phyloP scores from a whole-genome alignment of 1,140 invertebrate species.

The Pogonognathellus flavescens region DNA sequence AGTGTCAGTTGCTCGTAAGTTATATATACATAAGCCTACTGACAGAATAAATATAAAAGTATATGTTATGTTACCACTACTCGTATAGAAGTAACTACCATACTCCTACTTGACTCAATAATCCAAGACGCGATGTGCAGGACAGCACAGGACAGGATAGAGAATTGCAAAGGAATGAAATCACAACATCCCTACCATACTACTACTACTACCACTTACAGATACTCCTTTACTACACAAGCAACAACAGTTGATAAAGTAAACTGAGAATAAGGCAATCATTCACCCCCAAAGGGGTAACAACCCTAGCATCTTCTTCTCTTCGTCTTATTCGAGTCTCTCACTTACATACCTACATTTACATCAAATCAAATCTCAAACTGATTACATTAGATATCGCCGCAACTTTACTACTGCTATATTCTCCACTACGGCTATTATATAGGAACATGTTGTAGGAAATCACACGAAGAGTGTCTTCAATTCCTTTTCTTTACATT shows the following conservation, averaged over 20 bases:
- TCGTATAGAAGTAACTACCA: background rate
- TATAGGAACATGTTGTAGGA: too few relatives aligned
- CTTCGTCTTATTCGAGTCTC: conserved; percentile 1
- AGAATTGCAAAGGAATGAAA: conserved; percentile 20
- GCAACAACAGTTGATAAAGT: conserved; percentile 8
- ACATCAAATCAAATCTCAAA: conserved; percentile 40
- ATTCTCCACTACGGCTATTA: too few relatives aligned
- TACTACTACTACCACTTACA: too few relatives aligned
- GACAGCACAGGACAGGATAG: background rate
- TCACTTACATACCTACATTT: conserved; percentile 45
- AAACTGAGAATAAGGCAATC: conserved; percentile 51
- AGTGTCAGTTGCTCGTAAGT: too few relatives aligned
- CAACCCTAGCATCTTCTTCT: conserved; percentile 47
- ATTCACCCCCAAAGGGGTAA: conserved; percentile 54
- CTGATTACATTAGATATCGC: conserved; percentile 20
- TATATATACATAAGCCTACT: too few relatives aligned
- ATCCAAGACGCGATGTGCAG: background rate
- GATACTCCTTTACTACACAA: too few relatives aligned
- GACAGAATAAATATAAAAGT: too few relatives aligned
- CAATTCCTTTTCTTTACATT: too few relatives aligned
- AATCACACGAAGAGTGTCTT: too few relatives aligned
- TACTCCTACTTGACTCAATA: background rate
- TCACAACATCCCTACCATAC: background rate
- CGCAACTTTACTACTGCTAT: too few relatives aligned
- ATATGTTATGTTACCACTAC: too few relatives aligned